A percentile compares a stretch with the other conserved stretches of the same genome.
Conservation (phyloP, 2,113 vertebrate species). For the Eurypyga helias region DNA sequence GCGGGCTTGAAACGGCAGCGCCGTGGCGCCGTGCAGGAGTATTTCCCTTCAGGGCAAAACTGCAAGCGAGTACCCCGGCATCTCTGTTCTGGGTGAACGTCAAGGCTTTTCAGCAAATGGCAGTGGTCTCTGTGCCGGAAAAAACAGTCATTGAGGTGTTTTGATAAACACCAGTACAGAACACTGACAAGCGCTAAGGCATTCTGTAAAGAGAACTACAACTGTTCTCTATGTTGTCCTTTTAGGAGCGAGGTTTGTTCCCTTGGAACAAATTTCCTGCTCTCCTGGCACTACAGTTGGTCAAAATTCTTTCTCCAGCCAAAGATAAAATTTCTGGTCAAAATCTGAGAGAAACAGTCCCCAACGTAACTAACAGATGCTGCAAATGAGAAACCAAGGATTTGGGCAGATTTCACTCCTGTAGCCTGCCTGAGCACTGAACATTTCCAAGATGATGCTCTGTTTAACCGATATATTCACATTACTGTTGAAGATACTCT, state of each 20-base stretch:
- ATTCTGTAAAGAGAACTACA: not conserved
- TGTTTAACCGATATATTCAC: not conserved
- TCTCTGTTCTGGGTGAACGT: not conserved
- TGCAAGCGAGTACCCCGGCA: rapidly evolving
- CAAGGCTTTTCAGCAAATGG: not conserved
- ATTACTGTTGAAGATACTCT: not conserved
- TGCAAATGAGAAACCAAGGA: not conserved
- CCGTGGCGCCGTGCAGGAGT: rapidly evolving
- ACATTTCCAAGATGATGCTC: not conserved
- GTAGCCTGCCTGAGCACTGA: not conserved
- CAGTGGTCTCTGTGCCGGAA: rapidly evolving
- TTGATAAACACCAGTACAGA: not conserved
- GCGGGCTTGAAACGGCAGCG: not conserved
- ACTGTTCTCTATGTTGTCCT: not conserved
- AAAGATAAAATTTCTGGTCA: not conserved
- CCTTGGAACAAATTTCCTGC: not conserved
- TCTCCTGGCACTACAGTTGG: not conserved
- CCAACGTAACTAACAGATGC: not conserved
- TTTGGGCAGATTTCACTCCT: not conserved
- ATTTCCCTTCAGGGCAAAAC: not conserved
- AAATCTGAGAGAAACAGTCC: not conserved
- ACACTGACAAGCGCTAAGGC: too few species aligned
- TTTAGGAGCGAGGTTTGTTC: not conserved
- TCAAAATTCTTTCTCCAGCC: not conserved
- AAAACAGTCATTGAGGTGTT: not conserved